A percentile compares a stretch with the other conserved stretches of the same genome.
Conservation (phyloP, 1,140 invertebrate species). For the Zeugodacus cucurbitae region DNA sequence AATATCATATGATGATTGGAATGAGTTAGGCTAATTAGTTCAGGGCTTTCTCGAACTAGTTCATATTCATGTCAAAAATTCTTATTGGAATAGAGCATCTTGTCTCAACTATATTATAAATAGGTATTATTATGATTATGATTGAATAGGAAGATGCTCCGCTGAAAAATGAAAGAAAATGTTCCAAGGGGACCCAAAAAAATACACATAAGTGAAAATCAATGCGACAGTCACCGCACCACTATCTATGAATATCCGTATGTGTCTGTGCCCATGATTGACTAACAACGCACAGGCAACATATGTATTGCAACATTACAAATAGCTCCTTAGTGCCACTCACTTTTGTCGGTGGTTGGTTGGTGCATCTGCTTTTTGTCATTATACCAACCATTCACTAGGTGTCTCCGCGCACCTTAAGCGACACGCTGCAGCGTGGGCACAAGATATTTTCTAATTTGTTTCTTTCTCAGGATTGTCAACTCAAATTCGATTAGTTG, state of each 20-base stretch:
- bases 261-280: neutral
- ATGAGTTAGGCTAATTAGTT: no score
- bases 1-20: no score
- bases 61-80: no score
- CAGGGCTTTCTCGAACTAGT: no score
- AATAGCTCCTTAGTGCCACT: neutral
- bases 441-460: neutral
- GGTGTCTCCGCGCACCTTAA: neutral
- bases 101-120: neutral
- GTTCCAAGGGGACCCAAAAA: neutral
- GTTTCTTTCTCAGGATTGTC: slow-evolving; percentile 22
- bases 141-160: neutral
- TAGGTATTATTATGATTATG: neutral
- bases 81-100: no score
- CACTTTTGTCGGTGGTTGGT: neutral
- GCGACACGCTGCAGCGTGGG: slow-evolving; percentile 8
- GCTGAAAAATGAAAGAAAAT: neutral
- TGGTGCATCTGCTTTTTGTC: slow-evolving; percentile 33
- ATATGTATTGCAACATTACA: neutral
- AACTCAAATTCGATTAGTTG: slow-evolving; percentile 11
- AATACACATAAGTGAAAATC: neutral
- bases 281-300: neutral
- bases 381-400: neutral
- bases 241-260: neutral
- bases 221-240: neutral